These are phyloP conservation scores for Tetragonula clypearis DNA, from an alignment of 1,140 invertebrate species.

Conservation along the genomic window DNA sequence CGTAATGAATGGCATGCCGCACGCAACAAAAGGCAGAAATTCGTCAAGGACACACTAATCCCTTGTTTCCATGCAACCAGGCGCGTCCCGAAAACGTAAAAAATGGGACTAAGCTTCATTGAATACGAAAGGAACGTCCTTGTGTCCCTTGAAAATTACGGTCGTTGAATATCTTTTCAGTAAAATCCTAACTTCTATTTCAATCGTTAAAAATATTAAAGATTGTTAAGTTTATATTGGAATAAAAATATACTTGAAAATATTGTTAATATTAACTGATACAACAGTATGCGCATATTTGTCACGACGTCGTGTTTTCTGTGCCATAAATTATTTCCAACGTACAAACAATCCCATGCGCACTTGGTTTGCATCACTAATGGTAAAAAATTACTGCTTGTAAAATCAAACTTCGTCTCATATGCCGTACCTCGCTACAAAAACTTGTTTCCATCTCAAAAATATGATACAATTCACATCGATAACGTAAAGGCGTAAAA, in stretches of 20 bases:
- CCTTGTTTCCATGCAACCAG: constrained; percentile 37
- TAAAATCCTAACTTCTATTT: not conserved
- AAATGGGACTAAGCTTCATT: not conserved
- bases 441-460: too few relatives aligned
- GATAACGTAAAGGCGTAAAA: too few relatives aligned
- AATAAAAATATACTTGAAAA: too few relatives aligned
- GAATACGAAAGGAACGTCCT: not conserved
- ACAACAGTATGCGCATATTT: too few relatives aligned
- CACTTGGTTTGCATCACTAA: not conserved
- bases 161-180: not conserved
- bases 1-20: not conserved
- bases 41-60: constrained; percentile 31
- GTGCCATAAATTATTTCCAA: not conserved
- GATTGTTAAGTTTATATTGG: not conserved
- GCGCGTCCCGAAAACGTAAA: not conserved
- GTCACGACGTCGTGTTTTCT: not conserved
- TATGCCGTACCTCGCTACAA: too few relatives aligned
- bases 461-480: too few relatives aligned
- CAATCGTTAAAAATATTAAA: not conserved
- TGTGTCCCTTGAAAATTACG: not conserved
- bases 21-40: constrained; percentile 20
- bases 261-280: too few relatives aligned
- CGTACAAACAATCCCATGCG: not conserved
- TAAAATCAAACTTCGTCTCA: not conserved
- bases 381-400: not conserved